Evolutionary conservation across 2,888 invertebrate genomes (phyloP).

Genomic region (Stegana nigrithorax): DNA sequence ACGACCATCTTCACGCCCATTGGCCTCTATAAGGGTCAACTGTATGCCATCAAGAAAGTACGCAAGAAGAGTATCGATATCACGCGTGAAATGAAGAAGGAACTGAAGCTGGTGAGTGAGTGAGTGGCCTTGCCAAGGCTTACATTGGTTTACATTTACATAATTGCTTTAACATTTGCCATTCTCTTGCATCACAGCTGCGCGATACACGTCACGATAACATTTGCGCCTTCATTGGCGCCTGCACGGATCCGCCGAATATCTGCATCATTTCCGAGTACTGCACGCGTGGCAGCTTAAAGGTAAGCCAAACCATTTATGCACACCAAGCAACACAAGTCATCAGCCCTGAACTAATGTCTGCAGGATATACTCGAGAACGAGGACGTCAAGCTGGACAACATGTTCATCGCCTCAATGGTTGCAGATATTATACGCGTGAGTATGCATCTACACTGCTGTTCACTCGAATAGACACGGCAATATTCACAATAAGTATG

Average conservation of each 20-base stretch:
- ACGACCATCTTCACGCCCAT: constrained; percentile 92
- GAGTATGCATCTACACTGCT: too few relatives aligned
- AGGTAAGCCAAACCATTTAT: constrained; percentile 72
- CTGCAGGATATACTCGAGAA: constrained; percentile 91
- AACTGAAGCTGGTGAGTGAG: constrained; percentile 86
- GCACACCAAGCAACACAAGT: constrained; percentile 43
- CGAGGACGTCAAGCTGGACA: constrained; percentile 94
- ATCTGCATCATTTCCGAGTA: constrained; percentile 91
- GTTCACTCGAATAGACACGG: too few relatives aligned
- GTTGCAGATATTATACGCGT: constrained; percentile 95
- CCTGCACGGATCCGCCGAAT: constrained; percentile 90
- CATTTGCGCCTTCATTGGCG: constrained; percentile 90
- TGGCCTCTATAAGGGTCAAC: constrained; percentile 87
- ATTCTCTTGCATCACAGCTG: constrained; percentile 75
- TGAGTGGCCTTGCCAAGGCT: not conserved
- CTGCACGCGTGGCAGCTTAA: constrained; percentile 89
- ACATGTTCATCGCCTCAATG: constrained; percentile 95
- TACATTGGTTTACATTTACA: not conserved
- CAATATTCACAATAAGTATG: too few relatives aligned
- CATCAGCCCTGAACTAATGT: too few relatives aligned
- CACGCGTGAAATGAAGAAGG: constrained; percentile 90
- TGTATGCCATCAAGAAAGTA: constrained; percentile 88
- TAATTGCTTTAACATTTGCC: not conserved
- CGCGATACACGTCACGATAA: constrained; percentile 92
- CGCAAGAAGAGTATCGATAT: constrained; percentile 89